Percentiles rank a stretch among this genome's conserved stretches.
Evolutionary conservation across 2,888 invertebrate genomes (phyloP).

Genomic region (Diarsia rubi): DNA sequence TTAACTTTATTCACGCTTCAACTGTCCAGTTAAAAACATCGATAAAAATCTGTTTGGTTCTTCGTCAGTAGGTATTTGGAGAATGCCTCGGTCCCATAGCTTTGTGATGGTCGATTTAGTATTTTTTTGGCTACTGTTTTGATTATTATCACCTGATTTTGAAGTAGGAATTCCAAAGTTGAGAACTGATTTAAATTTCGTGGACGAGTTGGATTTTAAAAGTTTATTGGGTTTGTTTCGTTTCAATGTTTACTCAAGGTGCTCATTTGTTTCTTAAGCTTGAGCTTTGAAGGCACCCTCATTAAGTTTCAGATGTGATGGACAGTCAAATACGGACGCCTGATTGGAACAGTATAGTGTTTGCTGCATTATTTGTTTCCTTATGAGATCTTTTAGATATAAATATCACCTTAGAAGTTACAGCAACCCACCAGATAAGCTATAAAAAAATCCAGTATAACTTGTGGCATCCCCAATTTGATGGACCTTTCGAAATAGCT

Average conservation of each 20-base stretch:
- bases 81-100: slow-evolving; percentile 73
- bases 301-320: not conserved
- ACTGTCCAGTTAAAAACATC: slow-evolving; percentile 59
- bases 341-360: not conserved
- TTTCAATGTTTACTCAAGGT: slow-evolving; percentile 9
- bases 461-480: no score
- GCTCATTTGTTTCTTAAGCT: not conserved
- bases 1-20: slow-evolving; percentile 67
- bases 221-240: not conserved
- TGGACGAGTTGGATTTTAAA: slow-evolving; percentile 28
- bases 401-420: not conserved
- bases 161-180: slow-evolving; percentile 50
- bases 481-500: no score
- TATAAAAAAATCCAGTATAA: no score
- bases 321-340: not conserved
- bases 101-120: slow-evolving; percentile 67
- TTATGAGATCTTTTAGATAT: not conserved
- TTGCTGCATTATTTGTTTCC: not conserved
- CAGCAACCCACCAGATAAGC: no score
- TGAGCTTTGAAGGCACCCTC: not conserved
- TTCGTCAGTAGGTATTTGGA: slow-evolving; percentile 60
- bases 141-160: slow-evolving; percentile 62
- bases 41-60: slow-evolving; percentile 71
- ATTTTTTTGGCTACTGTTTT: slow-evolving; percentile 72
- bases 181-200: slow-evolving; percentile 46